These are phyloP conservation scores for Epizoanthus stellaris DNA, from an alignment of 92 coral and sea anemone species.

Conservation along the genomic window DNA sequence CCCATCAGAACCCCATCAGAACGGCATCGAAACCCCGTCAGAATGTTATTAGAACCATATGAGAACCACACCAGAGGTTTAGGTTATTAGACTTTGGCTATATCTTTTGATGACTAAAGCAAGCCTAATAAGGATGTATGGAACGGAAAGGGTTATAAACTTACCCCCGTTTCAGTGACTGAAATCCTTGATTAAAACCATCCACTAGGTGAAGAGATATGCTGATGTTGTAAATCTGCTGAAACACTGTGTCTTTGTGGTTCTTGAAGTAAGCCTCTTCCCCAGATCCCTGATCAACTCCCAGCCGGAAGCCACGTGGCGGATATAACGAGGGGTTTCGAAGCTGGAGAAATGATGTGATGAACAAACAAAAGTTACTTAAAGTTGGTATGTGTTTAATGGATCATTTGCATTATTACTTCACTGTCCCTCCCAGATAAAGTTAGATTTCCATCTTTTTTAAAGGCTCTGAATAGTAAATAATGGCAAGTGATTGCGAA, in stretches of 20 bases:
- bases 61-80: no score
- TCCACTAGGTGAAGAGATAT: constrained; percentile 67
- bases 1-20: neutral
- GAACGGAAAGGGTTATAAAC: constrained; percentile 3
- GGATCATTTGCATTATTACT: no score
- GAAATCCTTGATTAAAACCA: constrained; percentile 61
- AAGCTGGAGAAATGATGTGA: constrained; percentile 32
- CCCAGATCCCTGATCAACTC: constrained; percentile 67
- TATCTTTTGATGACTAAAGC: no score
- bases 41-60: no score
- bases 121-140: no score
- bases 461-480: no score
- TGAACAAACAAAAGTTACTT: neutral
- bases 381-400: neutral
- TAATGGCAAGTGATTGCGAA: no score
- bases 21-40: no score
- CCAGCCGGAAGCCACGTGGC: constrained; percentile 75
- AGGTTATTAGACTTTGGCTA: no score
- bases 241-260: constrained; percentile 65
- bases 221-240: constrained; percentile 63
- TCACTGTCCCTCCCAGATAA: no score
- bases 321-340: constrained; percentile 57
- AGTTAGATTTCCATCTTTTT: no score
- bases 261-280: constrained; percentile 81
- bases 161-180: constrained; percentile 62